These are phyloP conservation scores for Metridium senile DNA, from an alignment of 92 coral and sea anemone species.

Conservation along the genomic window DNA sequence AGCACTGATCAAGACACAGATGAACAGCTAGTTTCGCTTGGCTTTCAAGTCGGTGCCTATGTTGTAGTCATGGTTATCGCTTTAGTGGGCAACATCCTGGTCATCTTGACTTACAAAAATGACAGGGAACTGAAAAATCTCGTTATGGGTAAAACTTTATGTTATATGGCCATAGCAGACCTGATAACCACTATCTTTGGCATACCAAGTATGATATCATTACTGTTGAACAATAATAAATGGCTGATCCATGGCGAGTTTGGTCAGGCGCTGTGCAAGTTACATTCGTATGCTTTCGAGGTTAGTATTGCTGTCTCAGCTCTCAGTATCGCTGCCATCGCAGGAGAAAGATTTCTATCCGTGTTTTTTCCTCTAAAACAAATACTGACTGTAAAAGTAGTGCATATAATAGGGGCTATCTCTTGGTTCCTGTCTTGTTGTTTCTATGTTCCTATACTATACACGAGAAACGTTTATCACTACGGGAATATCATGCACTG, in stretches of 20 bases:
- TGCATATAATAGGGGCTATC: neutral
- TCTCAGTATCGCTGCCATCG: conserved; percentile 16
- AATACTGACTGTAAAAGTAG: conserved; percentile 6
- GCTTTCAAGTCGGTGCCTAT: conserved; percentile 23
- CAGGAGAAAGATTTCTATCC: conserved; percentile 25
- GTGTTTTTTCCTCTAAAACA: conserved; percentile 24
- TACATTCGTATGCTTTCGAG: conserved; percentile 30
- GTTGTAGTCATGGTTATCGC: conserved; percentile 19
- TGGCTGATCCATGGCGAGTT: conserved; percentile 27
- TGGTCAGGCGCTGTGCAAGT: conserved; percentile 28
- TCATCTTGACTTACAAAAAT: conserved; percentile 11
- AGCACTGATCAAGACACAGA: neutral
- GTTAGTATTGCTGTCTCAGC: conserved; percentile 27
- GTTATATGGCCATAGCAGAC: conserved; percentile 36
- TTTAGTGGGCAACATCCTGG: conserved; percentile 14
- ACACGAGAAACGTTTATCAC: conserved; percentile 6
- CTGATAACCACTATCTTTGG: conserved; percentile 24
- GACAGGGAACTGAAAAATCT: conserved; percentile 14
- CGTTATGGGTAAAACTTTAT: conserved; percentile 19
- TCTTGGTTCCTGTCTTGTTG: conserved; percentile 5
- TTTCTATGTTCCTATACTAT: conserved; percentile 27
- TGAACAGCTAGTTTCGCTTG: neutral
- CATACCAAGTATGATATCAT: conserved; percentile 16
- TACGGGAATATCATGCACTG: conserved; percentile 11
- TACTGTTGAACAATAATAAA: neutral